Conservation (phyloP, 2,888 invertebrate species). For the Taphrorychus bicolor region DNA sequence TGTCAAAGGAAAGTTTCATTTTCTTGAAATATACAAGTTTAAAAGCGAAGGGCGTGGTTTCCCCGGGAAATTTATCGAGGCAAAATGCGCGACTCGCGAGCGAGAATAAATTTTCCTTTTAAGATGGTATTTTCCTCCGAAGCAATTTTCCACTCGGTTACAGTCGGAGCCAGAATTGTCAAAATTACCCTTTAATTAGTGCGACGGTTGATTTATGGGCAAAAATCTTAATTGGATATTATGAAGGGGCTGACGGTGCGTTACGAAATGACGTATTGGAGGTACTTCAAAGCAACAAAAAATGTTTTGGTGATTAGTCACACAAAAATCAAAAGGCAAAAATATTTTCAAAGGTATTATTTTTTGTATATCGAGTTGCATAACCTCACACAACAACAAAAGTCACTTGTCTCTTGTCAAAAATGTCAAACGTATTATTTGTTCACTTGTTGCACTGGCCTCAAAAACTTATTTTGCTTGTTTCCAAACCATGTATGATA, state of each 20-base stretch:
- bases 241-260: background rate
- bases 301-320: too few relatives aligned
- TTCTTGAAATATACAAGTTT: constrained; percentile 55
- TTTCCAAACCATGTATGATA: too few relatives aligned
- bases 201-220: constrained; percentile 20
- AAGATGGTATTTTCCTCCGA: constrained; percentile 33
- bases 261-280: background rate
- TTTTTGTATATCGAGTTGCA: too few relatives aligned
- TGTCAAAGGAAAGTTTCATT: constrained; percentile 61
- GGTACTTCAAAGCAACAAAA: too few relatives aligned
- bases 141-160: constrained; percentile 40
- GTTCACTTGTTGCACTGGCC: too few relatives aligned
- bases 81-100: constrained; percentile 27
- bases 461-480: too few relatives aligned
- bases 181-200: constrained; percentile 36
- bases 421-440: too few relatives aligned
- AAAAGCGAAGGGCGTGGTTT: constrained; percentile 33
- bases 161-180: constrained; percentile 35
- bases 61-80: constrained; percentile 34
- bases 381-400: too few relatives aligned
- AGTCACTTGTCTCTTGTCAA: too few relatives aligned
- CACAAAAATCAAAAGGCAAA: too few relatives aligned
- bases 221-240: constrained; percentile 14
- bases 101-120: constrained; percentile 38
- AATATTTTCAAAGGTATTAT: too few relatives aligned